Evolutionary conservation across 1,140 invertebrate genomes (phyloP).

Genomic region (Dendroctonus ponderosae): DNA sequence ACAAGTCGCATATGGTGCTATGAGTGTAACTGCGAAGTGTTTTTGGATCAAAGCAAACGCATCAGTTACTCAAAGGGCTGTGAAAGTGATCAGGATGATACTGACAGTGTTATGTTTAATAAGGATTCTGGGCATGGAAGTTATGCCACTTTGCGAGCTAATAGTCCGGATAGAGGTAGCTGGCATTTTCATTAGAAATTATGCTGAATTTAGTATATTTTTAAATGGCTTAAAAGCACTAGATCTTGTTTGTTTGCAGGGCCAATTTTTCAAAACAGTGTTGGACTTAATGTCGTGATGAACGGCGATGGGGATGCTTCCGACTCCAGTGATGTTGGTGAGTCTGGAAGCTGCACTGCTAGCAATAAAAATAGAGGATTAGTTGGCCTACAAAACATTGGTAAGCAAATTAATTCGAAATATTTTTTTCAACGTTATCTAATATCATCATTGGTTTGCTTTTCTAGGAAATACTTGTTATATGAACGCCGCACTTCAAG

Average conservation of each 20-base stretch:
- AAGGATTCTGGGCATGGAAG: constrained; percentile 45
- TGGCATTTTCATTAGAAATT: background rate
- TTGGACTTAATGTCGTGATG: constrained; percentile 44
- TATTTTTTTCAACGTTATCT: too few species aligned
- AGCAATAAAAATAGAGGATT: constrained; percentile 38
- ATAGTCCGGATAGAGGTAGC: constrained; percentile 38
- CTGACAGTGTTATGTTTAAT: constrained; percentile 37
- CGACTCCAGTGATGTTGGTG: constrained; percentile 47
- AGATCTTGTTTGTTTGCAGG: constrained; percentile 8
- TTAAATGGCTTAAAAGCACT: background rate
- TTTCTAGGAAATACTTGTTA: constrained; percentile 88
- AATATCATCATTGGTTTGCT: background rate
- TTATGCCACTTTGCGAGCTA: constrained; percentile 41
- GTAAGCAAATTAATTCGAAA: constrained; percentile 15
- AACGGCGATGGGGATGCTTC: constrained; percentile 44
- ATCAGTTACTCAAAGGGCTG: constrained; percentile 40
- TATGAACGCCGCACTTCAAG: constrained; percentile 96
- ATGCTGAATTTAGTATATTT: background rate
- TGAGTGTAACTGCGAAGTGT: constrained; percentile 74
- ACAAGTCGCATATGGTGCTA: constrained; percentile 85
- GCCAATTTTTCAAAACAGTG: constrained; percentile 40
- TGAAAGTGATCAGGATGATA: constrained; percentile 49
- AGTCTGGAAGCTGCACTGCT: constrained; percentile 41
- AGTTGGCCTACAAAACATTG: constrained; percentile 55
- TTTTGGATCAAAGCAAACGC: constrained; percentile 47